Percentiles rank a stretch among this genome's conserved stretches.
phyloP scores from a whole-genome alignment of 1,140 invertebrate species.

The Lepidotrigona ventralis region DNA sequence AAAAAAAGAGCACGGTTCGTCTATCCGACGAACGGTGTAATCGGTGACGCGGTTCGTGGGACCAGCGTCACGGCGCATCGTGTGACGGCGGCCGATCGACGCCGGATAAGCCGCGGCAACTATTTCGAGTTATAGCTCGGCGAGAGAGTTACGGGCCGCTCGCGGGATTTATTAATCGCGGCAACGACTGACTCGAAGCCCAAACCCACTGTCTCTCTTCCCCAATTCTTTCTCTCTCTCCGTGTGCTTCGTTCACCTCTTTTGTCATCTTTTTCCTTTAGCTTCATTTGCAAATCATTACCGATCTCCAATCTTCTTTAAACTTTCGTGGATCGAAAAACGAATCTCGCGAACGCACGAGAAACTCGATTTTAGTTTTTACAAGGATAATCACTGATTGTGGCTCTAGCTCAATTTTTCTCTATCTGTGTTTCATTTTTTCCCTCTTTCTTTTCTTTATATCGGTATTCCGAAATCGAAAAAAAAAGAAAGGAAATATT shows the following conservation, averaged over 20 bases:
- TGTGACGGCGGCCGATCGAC: slow-evolving; percentile 66
- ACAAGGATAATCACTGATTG: not conserved
- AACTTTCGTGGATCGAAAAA: too few relatives aligned
- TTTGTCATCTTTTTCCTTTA: not conserved
- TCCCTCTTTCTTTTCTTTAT: too few relatives aligned
- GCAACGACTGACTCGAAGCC: slow-evolving; percentile 31
- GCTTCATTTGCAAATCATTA: too few relatives aligned
- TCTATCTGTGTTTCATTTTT: too few relatives aligned
- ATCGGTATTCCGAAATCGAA: too few relatives aligned
- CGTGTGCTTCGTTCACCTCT: too few relatives aligned
- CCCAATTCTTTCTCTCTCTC: too few relatives aligned
- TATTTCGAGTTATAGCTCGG: slow-evolving; percentile 73
- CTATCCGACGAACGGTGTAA: slow-evolving; percentile 29
- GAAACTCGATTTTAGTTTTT: not conserved
- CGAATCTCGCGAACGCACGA: slow-evolving; percentile 28
- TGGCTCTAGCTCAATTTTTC: too few relatives aligned
- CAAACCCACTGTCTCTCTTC: not conserved
- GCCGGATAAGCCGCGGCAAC: slow-evolving; percentile 72
- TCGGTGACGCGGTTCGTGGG: slow-evolving; percentile 16
- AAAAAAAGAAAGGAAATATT: too few relatives aligned
- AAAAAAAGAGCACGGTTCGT: not conserved
- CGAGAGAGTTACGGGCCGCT: slow-evolving; percentile 63
- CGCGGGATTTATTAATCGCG: slow-evolving; percentile 63
- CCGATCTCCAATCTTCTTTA: too few relatives aligned
- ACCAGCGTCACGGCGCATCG: slow-evolving; percentile 56